These are phyloP conservation scores for Cephus cinctus DNA, from an alignment of 1,140 invertebrate species.

Conservation along the genomic window DNA sequence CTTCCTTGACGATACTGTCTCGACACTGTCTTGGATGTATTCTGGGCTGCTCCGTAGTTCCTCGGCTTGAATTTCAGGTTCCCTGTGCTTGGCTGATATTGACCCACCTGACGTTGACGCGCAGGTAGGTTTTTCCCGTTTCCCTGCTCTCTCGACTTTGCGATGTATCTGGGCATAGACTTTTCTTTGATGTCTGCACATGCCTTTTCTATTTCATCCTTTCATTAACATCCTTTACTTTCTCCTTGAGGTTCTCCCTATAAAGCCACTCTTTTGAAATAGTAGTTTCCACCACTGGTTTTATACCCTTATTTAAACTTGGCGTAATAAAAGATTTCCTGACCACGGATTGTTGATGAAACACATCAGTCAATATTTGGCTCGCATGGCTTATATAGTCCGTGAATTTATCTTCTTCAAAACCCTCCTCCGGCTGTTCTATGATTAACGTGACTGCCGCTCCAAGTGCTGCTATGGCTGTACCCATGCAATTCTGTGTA, in stretches of 20 bases:
- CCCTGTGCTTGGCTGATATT: constrained; percentile 4
- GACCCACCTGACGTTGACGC: constrained; percentile 4
- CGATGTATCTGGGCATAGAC: neutral
- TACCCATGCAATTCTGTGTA: constrained; percentile 21
- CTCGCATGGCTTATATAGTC: constrained; percentile 19
- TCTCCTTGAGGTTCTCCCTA: constrained; percentile 7
- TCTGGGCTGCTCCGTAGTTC: neutral
- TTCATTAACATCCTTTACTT: constrained; percentile 15
- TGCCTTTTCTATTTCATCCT: constrained; percentile 16
- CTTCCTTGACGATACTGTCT: constrained; percentile 11
- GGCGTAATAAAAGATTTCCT: constrained; percentile 17
- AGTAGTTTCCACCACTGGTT: constrained; percentile 31
- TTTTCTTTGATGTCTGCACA: constrained; percentile 17
- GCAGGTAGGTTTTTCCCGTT: constrained; percentile 16
- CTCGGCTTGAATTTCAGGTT: neutral
- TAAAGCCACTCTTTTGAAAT: constrained; percentile 30
- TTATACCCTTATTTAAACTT: constrained; percentile 13
- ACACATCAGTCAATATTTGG: constrained; percentile 22
- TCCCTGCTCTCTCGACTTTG: constrained; percentile 7
- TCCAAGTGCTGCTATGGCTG: constrained; percentile 12
- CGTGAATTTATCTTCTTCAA: constrained; percentile 7
- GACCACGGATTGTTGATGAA: constrained; percentile 21
- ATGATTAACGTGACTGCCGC: constrained; percentile 20
- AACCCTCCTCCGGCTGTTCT: constrained; percentile 11
- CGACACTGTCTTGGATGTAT: neutral